Evolutionary conservation across 2,113 vertebrate species (phyloP).

Genomic region (Puffinus mauretanicus): DNA sequence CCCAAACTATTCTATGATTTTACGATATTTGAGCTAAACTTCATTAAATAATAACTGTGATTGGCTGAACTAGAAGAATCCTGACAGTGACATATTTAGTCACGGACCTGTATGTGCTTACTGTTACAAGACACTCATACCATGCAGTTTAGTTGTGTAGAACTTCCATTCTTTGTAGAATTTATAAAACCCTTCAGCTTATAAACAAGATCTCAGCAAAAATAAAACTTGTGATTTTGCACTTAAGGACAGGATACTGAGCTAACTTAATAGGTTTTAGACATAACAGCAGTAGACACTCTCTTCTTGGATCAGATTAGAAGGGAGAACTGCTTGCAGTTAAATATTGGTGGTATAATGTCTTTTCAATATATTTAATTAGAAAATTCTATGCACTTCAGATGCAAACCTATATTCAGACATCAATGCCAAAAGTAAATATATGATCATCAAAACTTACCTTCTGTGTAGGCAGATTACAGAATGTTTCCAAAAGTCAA

Average conservation of each 20-base stretch:
- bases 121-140: fast-evolving
- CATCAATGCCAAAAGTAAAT: not conserved
- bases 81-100: not conserved
- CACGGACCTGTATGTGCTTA: not conserved
- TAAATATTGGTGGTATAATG: not conserved
- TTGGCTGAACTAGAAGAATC: not conserved
- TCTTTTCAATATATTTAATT: not conserved
- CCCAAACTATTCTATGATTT: not conserved
- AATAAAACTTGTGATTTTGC: not conserved
- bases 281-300: not conserved
- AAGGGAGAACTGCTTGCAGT: not conserved
- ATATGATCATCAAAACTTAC: not conserved
- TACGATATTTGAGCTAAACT: not conserved
- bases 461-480: not conserved
- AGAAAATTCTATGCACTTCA: not conserved
- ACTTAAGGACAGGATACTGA: not conserved
- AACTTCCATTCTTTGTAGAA: not conserved
- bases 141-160: not conserved
- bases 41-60: not conserved
- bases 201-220: not conserved
- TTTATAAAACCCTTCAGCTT: not conserved
- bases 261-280: not conserved
- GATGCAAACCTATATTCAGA: not conserved
- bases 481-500: not conserved
- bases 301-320: not conserved